Percentiles rank a stretch among this genome's conserved stretches.
Conservation (phyloP, 2,113 vertebrate genomes). For the Hippolais icterina region DNA sequence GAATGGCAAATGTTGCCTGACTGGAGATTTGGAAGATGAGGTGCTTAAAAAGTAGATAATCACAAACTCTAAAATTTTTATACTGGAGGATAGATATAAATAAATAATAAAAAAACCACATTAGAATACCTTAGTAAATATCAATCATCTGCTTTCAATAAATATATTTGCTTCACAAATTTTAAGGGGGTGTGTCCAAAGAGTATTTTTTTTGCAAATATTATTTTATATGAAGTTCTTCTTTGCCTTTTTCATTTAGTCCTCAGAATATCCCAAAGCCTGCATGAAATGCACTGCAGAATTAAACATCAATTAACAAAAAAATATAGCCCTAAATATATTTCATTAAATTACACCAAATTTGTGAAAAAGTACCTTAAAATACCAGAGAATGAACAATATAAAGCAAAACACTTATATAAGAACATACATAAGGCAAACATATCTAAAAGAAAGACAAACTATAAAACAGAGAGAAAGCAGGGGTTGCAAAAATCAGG, state of each 20-base stretch:
- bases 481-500: neutral
- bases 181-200: neutral
- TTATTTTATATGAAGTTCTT: neutral
- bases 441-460: neutral
- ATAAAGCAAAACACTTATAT: neutral
- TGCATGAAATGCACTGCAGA: neutral
- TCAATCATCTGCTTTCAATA: neutral
- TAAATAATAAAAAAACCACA: neutral
- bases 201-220: neutral
- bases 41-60: neutral
- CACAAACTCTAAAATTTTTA: neutral
- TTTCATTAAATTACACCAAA: neutral
- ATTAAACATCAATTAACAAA: neutral
- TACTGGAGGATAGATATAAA: rapidly evolving
- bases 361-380: neutral
- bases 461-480: neutral
- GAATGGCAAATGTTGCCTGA: neutral
- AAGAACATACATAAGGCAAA: neutral
- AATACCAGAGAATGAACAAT: neutral
- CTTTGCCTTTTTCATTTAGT: neutral
- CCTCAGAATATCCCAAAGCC: neutral
- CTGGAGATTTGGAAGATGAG: neutral
- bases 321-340: neutral
- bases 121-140: neutral
- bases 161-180: neutral